These are phyloP conservation scores for Leucoma salicis DNA, from an alignment of 2,888 invertebrate genomes.

Conservation along the genomic window DNA sequence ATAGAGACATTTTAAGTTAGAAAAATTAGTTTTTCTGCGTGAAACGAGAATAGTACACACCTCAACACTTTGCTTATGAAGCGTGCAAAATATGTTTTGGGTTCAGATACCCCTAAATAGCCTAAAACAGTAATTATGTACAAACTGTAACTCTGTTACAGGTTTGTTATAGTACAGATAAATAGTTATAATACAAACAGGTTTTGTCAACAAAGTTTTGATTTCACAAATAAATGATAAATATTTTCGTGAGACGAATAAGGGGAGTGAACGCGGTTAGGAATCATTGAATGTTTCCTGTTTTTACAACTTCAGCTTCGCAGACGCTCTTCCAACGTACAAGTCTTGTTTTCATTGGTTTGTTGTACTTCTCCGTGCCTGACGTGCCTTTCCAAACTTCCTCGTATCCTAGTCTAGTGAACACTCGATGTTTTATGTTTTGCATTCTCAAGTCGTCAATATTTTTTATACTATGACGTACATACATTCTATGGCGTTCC, in stretches of 20 bases:
- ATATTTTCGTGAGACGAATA: constrained; percentile 36
- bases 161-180: too few relatives aligned
- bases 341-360: constrained; percentile 63
- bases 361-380: constrained; percentile 49
- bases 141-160: too few relatives aligned
- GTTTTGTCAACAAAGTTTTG: constrained; percentile 24
- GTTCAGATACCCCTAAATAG: too few relatives aligned
- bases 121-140: too few relatives aligned
- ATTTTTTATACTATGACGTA: too few relatives aligned
- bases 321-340: constrained; percentile 40
- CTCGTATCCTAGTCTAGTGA: constrained; percentile 30
- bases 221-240: constrained; percentile 40
- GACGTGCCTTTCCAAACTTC: constrained; percentile 57
- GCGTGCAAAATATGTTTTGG: too few relatives aligned
- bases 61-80: too few relatives aligned
- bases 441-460: constrained; percentile 12
- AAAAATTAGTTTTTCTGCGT: too few relatives aligned
- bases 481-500: too few relatives aligned
- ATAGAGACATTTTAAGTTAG: too few relatives aligned
- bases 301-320: constrained; percentile 45
- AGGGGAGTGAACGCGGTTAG: constrained; percentile 17
- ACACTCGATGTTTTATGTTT: constrained; percentile 42
- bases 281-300: constrained; percentile 53
- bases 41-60: too few relatives aligned
- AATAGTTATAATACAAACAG: constrained; percentile 10